These are phyloP conservation scores for Orchestia grillus DNA, from an alignment of 1,140 invertebrate species.

Conservation along the genomic window DNA sequence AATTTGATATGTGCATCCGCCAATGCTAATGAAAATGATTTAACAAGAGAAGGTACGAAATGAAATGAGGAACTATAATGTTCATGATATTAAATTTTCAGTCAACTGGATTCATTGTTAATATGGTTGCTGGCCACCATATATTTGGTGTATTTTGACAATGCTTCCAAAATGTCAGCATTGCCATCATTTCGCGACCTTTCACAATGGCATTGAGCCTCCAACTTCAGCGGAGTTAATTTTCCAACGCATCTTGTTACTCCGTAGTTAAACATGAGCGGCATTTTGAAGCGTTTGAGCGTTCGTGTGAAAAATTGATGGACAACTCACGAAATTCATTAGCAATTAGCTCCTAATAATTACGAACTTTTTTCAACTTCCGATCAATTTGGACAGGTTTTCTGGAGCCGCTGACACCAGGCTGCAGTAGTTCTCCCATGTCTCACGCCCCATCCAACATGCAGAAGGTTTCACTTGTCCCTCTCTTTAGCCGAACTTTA, in stretches of 20 bases:
- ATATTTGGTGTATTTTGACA: too few relatives aligned
- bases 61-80: neutral
- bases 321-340: neutral
- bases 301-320: too few relatives aligned
- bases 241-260: neutral
- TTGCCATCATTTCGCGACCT: neutral
- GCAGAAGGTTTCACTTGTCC: neutral
- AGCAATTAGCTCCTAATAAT: neutral
- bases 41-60: neutral
- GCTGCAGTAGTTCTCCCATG: neutral
- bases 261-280: neutral
- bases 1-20: neutral
- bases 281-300: neutral
- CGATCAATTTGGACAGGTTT: neutral
- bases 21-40: neutral
- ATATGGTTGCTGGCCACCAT: too few relatives aligned
- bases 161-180: neutral
- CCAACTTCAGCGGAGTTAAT: neutral
- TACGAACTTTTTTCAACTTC: neutral
- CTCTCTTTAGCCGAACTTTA: slow-evolving; percentile 34
- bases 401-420: neutral
- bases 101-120: too few relatives aligned
- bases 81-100: too few relatives aligned
- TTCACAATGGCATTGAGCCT: neutral
- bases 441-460: neutral